Percentiles rank a stretch among this genome's conserved stretches.
These are phyloP conservation scores for Gopherus flavomarginatus DNA, from an alignment of 2,113 vertebrate genomes.

Conservation along the genomic window DNA sequence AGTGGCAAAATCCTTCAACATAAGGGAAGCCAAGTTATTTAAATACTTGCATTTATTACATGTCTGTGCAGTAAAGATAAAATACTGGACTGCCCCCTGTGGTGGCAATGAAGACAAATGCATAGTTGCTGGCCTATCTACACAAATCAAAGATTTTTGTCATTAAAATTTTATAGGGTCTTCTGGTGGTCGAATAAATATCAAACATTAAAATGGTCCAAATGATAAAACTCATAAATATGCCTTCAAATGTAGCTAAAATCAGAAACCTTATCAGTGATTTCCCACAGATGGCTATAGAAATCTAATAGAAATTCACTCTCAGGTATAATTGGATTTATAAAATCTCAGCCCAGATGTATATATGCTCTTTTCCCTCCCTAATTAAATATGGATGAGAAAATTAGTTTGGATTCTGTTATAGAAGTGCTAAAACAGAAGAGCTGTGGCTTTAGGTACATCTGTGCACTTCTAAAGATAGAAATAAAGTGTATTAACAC, in stretches of 20 bases:
- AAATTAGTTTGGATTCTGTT: background rate
- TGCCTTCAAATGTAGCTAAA: background rate
- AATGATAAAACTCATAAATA: background rate
- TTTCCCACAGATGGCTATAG: background rate
- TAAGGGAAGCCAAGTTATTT: background rate
- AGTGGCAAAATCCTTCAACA: background rate
- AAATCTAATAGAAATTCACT: background rate
- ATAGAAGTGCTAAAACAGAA: background rate
- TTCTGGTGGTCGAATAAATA: background rate
- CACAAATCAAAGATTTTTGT: background rate
- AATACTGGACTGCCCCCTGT: background rate
- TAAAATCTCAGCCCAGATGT: background rate
- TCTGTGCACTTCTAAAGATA: background rate
- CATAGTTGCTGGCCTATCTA: background rate
- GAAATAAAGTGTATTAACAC: background rate
- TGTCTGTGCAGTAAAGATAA: background rate
- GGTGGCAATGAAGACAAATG: background rate
- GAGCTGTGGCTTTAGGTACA: background rate
- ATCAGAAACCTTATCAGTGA: background rate
- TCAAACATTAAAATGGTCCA: background rate
- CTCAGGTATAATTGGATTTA: background rate
- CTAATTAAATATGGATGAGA: too few relatives aligned
- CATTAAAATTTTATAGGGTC: background rate
- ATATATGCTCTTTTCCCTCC: too few relatives aligned
- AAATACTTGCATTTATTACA: background rate